These are phyloP conservation scores for Lycodopsis pacificus DNA, from an alignment of 2,797 vertebrate genomes.

Conservation along the genomic window DNA sequence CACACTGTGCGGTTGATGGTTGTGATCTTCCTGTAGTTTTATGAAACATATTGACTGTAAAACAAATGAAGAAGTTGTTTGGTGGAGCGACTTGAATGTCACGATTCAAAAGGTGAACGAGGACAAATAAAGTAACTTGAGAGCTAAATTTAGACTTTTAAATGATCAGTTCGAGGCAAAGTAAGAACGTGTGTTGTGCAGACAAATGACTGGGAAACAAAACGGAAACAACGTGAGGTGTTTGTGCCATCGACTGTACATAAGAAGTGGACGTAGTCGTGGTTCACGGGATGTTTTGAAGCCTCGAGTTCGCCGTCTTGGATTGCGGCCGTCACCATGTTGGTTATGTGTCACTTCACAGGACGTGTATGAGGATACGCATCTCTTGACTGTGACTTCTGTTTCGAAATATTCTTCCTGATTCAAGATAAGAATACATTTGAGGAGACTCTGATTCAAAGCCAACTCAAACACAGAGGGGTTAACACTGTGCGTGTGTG, in stretches of 20 bases:
- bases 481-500: constrained; percentile 49
- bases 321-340: too few species aligned
- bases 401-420: neutral
- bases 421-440: neutral
- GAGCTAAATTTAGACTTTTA: neutral
- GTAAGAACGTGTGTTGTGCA: neutral
- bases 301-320: too few species aligned
- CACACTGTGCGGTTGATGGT: neutral
- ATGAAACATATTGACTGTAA: neutral
- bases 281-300: too few species aligned
- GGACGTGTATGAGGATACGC: too few species aligned
- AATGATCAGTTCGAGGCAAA: neutral
- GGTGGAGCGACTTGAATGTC: neutral
- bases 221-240: too few species aligned
- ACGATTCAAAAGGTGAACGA: neutral
- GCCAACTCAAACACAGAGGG: constrained; percentile 50
- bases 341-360: too few species aligned
- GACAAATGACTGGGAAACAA: too few species aligned
- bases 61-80: neutral
- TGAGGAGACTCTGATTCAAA: constrained; percentile 4
- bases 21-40: neutral
- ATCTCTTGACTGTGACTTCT: neutral
- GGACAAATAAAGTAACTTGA: neutral
- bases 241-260: too few species aligned
- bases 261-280: too few species aligned